Percentiles rank a stretch among this genome's conserved stretches.
phyloP scores from a whole-genome alignment of 2,797 vertebrate genomes.

The Carduelis carduelis region DNA sequence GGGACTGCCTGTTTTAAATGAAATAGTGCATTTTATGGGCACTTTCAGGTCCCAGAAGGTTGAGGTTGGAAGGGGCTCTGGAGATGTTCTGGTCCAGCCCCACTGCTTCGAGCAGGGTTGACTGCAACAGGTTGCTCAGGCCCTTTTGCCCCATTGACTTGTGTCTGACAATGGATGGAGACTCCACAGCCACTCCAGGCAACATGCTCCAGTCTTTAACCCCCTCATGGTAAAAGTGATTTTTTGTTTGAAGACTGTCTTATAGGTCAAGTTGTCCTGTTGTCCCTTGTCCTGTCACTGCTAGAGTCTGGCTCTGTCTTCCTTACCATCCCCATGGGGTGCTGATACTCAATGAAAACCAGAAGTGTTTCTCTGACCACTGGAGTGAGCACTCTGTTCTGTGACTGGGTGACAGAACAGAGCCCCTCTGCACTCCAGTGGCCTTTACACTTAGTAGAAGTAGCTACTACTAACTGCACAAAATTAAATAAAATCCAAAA shows the following conservation, averaged over 20 bases:
- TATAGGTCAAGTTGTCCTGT: neutral
- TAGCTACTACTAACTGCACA: neutral
- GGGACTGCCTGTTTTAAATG: neutral
- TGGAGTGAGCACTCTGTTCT: neutral
- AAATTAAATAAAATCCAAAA: neutral
- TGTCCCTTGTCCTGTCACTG: neutral
- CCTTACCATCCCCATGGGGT: neutral
- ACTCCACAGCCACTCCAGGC: neutral
- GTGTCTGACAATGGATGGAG: neutral
- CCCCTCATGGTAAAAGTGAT: neutral
- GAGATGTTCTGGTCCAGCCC: neutral
- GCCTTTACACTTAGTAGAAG: neutral
- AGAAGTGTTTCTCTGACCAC: neutral
- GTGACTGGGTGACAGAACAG: neutral
- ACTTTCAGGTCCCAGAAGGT: neutral
- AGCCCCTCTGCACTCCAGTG: neutral
- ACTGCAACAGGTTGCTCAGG: neutral
- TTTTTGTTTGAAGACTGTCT: neutral
- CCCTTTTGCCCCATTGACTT: neutral
- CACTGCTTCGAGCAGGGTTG: neutral
- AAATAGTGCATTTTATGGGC: neutral
- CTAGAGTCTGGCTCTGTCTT: neutral
- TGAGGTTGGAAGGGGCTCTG: neutral
- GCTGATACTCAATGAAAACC: neutral
- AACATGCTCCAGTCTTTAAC: neutral